Conservation (phyloP, 2,113 vertebrate species). For the Sus scrofa region DNA sequence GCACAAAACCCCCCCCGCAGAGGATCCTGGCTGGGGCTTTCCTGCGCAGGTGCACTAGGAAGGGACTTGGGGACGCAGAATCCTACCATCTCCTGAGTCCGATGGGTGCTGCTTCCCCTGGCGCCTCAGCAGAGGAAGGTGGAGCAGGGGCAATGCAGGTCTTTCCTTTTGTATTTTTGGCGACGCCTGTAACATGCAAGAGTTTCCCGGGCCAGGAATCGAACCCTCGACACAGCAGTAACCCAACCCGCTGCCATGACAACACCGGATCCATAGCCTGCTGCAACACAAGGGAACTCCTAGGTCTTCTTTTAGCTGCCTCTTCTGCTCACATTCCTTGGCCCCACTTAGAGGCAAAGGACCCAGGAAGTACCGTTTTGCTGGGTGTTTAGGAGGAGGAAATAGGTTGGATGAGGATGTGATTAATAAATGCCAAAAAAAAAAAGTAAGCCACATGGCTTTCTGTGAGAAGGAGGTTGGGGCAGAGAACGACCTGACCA, state of each 20-base stretch:
- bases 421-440: neutral
- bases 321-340: too few relatives aligned
- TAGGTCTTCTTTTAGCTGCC: neutral
- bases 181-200: too few relatives aligned
- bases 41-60: fast-evolving
- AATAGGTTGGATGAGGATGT: neutral
- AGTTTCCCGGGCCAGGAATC: too few relatives aligned
- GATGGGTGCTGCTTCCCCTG: neutral
- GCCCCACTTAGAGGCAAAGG: neutral
- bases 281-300: too few relatives aligned
- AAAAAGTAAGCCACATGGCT: neutral
- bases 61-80: neutral
- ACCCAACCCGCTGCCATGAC: too few relatives aligned
- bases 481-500: neutral
- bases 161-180: neutral
- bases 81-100: neutral
- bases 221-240: too few relatives aligned
- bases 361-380: neutral
- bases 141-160: fast-evolving
- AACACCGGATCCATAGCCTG: too few relatives aligned
- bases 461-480: neutral
- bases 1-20: neutral
- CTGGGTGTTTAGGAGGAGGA: neutral
- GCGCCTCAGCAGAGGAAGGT: neutral
- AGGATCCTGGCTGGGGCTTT: neutral